Percentiles rank a stretch among this genome's conserved stretches.
phyloP scores from a whole-genome alignment of 1,140 invertebrate genomes.

The Sipha flava region DNA sequence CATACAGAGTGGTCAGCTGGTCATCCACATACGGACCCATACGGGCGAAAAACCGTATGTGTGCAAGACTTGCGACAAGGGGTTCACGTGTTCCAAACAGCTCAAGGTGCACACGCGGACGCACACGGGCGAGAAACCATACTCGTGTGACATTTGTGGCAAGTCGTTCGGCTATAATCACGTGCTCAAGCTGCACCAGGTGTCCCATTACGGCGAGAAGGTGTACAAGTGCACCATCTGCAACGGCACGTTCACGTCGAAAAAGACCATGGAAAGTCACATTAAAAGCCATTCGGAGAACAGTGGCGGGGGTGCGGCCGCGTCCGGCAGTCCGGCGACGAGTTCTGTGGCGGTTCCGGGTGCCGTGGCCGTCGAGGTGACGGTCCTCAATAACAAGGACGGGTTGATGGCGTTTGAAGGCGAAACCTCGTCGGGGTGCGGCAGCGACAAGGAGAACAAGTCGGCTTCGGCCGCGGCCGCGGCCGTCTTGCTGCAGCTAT shows the following conservation, averaged over 20 bases:
- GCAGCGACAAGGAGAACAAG: slow-evolving; percentile 47
- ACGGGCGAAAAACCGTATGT: slow-evolving; percentile 88
- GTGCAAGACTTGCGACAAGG: slow-evolving; percentile 75
- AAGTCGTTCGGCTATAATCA: slow-evolving; percentile 83
- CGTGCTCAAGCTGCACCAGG: slow-evolving; percentile 76
- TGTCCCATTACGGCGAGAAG: slow-evolving; percentile 84
- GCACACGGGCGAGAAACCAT: slow-evolving; percentile 73
- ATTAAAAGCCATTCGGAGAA: slow-evolving; percentile 76
- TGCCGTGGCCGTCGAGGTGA: neutral
- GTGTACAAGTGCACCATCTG: slow-evolving; percentile 87
- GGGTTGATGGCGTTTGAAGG: slow-evolving; percentile 46
- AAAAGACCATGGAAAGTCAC: slow-evolving; percentile 80
- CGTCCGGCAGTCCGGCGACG: neutral
- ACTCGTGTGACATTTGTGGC: slow-evolving; percentile 65
- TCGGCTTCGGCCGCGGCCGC: neutral
- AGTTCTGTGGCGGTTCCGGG: neutral
- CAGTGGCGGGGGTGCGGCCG: slow-evolving; percentile 40
- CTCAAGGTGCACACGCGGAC: slow-evolving; percentile 77
- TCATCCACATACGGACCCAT: slow-evolving; percentile 76
- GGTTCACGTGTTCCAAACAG: slow-evolving; percentile 84
- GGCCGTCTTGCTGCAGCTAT: neutral
- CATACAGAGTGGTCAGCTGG: slow-evolving; percentile 77
- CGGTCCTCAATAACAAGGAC: slow-evolving; percentile 55
- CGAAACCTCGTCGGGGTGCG: slow-evolving; percentile 38
- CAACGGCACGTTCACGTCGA: slow-evolving; percentile 77